Percentiles rank a stretch among this genome's conserved stretches.
Evolutionary conservation across 2,113 vertebrate species (phyloP).

Genomic region (Zosterops japonicus): DNA sequence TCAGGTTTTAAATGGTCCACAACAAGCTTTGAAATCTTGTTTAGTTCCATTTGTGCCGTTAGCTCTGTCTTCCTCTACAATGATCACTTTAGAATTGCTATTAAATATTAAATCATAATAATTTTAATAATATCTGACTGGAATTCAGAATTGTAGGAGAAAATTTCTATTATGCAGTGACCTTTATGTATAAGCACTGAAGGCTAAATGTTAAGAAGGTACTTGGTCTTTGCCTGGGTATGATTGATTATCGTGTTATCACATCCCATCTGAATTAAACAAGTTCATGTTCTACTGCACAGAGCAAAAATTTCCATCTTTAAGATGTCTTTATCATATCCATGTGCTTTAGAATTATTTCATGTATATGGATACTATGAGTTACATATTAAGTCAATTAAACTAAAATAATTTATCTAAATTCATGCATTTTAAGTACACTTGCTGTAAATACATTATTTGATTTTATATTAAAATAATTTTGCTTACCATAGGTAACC

Average conservation of each 20-base stretch:
- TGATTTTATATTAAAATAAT: neutral
- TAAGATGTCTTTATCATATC: neutral
- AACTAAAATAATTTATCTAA: neutral
- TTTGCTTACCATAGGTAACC: neutral
- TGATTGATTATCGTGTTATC: neutral
- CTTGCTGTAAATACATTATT: neutral
- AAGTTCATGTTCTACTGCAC: neutral
- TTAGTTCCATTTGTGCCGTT: neutral
- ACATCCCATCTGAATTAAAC: neutral
- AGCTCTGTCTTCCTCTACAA: neutral
- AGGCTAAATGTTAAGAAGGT: neutral
- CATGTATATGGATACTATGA: neutral
- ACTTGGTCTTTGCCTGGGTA: neutral
- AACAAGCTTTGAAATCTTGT: neutral
- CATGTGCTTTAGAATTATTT: neutral
- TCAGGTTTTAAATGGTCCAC: neutral
- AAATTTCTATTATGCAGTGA: neutral
- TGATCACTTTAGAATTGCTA: neutral
- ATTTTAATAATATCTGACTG: neutral
- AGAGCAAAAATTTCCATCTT: neutral
- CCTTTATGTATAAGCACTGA: neutral
- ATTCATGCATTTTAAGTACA: neutral
- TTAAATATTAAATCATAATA: neutral
- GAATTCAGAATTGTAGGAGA: neutral
- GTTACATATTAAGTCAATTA: neutral